Conservation (phyloP, 2,113 vertebrate genomes). For the Pituophis catenifer region DNA sequence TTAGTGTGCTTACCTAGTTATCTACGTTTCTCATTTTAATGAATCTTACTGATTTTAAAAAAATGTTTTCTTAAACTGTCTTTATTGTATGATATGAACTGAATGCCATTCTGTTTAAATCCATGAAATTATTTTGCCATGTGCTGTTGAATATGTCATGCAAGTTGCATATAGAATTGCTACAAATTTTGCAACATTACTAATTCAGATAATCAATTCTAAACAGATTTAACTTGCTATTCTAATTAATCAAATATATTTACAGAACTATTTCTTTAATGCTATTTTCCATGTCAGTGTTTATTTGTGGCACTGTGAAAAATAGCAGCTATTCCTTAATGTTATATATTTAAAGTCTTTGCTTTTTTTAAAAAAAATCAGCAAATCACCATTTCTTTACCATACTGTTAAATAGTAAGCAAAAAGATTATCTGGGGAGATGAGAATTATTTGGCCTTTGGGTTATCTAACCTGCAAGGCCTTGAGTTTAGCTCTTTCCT, state of each 20-base stretch:
- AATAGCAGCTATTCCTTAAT: not conserved
- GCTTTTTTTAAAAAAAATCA: not conserved
- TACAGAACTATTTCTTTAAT: not conserved
- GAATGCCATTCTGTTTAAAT: slow-evolving; percentile 23
- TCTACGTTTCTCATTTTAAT: not conserved
- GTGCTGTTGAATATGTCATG: slow-evolving; percentile 6
- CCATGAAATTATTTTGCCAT: slow-evolving; percentile 1
- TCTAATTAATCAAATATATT: not conserved
- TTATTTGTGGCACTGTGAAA: not conserved
- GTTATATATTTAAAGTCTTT: not conserved
- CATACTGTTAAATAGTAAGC: not conserved
- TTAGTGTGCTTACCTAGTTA: slow-evolving; percentile 5
- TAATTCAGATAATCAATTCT: not conserved
- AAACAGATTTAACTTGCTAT: not conserved
- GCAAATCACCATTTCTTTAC: not conserved
- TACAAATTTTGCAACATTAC: no score
- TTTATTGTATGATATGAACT: not conserved
- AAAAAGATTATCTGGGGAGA: not conserved
- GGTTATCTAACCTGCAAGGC: not conserved
- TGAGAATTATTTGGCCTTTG: not conserved
- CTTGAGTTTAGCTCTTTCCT: not conserved
- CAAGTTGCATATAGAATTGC: not conserved
- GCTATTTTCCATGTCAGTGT: not conserved
- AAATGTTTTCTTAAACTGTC: not conserved
- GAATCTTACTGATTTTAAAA: not conserved